Evolutionary conservation across 2,888 invertebrate species (phyloP).

Genomic region (Parnassius mnemosyne): DNA sequence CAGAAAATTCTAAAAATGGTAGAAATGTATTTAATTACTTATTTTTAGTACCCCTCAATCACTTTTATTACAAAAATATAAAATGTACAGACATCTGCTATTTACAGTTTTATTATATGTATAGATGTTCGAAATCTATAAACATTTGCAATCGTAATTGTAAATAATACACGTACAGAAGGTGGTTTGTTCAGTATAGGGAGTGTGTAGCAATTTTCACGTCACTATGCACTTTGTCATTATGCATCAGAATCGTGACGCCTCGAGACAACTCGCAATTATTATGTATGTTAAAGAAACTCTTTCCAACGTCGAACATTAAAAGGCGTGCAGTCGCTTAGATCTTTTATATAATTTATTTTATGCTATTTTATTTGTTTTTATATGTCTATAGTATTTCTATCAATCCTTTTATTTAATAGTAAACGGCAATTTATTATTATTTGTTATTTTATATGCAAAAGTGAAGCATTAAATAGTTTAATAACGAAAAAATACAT

Average conservation of each 20-base stretch:
- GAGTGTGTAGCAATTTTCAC: conserved; percentile 75
- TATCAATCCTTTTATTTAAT: too few species aligned
- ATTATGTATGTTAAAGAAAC: conserved; percentile 80
- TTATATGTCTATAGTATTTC: background rate
- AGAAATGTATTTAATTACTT: too few species aligned
- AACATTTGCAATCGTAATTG: conserved; percentile 24
- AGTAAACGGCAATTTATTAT: too few species aligned
- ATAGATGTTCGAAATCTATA: too few species aligned
- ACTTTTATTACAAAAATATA: too few species aligned
- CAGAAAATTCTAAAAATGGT: too few species aligned
- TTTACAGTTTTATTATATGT: too few species aligned
- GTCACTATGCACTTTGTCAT: conserved; percentile 79
- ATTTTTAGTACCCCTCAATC: too few species aligned
- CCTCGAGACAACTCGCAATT: conserved; percentile 79
- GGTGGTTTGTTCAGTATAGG: conserved; percentile 36
- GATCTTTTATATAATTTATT: conserved; percentile 1
- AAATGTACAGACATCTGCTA: too few species aligned
- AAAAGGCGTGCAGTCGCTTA: conserved; percentile 47
- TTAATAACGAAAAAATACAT: too few species aligned
- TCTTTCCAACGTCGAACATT: conserved; percentile 63
- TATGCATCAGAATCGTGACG: conserved; percentile 79
- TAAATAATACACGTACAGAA: conserved; percentile 31
- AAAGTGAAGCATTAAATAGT: too few species aligned
- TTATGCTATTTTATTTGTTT: background rate
- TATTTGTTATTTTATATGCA: too few species aligned